Conservation (phyloP, 1,140 invertebrate genomes). For the Carposina sasakii region DNA sequence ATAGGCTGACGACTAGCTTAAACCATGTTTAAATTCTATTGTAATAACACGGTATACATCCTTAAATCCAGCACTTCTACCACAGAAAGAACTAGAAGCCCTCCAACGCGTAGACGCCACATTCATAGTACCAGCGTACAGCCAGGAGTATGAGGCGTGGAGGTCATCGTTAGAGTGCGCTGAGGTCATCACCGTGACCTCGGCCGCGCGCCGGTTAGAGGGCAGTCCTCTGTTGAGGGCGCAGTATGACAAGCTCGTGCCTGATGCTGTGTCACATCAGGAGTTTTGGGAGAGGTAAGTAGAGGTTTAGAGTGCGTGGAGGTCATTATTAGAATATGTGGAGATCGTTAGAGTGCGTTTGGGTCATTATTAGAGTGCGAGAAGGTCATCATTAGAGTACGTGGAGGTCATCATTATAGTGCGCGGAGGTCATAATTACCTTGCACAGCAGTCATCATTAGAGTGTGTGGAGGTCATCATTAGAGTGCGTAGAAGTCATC, state of each 20-base stretch:
- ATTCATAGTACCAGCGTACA: constrained; percentile 61
- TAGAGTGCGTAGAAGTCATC: constrained; percentile 63
- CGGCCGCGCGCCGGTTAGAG: constrained; percentile 59
- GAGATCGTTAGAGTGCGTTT: constrained; percentile 66
- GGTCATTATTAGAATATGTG: constrained; percentile 43
- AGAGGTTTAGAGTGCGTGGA: constrained; percentile 27
- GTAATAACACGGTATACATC: too few species aligned
- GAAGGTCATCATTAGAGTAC: constrained; percentile 39
- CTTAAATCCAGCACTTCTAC: too few species aligned
- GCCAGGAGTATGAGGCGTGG: constrained; percentile 57
- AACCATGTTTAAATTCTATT: too few species aligned
- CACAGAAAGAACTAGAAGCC: constrained; percentile 64
- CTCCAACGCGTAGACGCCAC: constrained; percentile 68
- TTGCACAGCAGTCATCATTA: constrained; percentile 55
- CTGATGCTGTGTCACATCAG: constrained; percentile 69
- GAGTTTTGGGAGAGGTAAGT: constrained; percentile 74
- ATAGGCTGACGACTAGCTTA: too few species aligned
- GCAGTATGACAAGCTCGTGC: constrained; percentile 72
- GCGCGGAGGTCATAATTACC: too few species aligned
- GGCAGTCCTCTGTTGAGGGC: constrained; percentile 63
- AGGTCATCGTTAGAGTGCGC: constrained; percentile 32
- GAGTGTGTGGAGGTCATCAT: constrained; percentile 44
- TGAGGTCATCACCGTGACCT: constrained; percentile 29
- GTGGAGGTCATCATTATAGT: too few species aligned
- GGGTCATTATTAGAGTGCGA: constrained; percentile 55